phyloP scores from a whole-genome alignment of 2,888 invertebrate genomes.

The Pyrrhia umbra region DNA sequence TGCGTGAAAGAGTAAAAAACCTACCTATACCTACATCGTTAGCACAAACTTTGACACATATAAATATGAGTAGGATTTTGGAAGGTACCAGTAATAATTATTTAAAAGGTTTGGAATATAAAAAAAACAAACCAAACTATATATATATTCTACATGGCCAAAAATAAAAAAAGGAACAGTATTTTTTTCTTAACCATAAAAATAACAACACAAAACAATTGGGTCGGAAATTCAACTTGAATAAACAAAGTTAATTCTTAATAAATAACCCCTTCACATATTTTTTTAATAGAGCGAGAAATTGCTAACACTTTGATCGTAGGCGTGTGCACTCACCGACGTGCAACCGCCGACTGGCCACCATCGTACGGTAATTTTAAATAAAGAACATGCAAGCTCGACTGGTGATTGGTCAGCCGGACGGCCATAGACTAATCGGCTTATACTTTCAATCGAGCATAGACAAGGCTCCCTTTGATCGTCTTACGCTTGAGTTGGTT shows the following conservation, averaged over 20 bases:
- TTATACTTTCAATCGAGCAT: slow-evolving; percentile 78
- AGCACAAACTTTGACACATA: no score
- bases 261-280: slow-evolving; percentile 21
- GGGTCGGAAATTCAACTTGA: slow-evolving; percentile 55
- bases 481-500: slow-evolving; percentile 69
- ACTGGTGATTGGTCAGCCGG: slow-evolving; percentile 80
- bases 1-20: no score
- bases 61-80: no score
- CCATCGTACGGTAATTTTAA: slow-evolving; percentile 74
- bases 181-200: background rate
- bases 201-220: slow-evolving; percentile 36
- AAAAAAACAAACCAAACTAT: background rate
- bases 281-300: slow-evolving; percentile 71
- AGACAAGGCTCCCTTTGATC: slow-evolving; percentile 79
- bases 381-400: slow-evolving; percentile 78
- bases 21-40: no score
- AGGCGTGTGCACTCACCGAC: slow-evolving; percentile 62
- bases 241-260: slow-evolving; percentile 37
- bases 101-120: no score
- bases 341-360: slow-evolving; percentile 66
- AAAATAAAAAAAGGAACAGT: background rate
- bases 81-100: no score
- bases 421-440: slow-evolving; percentile 80
- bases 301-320: slow-evolving; percentile 57
- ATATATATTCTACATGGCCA: no score